Evolutionary conservation across 2,888 invertebrate genomes (phyloP), one percentile per base, ranked within the genome.

Genomic region (Chloroclystis v-ata): DNA sequence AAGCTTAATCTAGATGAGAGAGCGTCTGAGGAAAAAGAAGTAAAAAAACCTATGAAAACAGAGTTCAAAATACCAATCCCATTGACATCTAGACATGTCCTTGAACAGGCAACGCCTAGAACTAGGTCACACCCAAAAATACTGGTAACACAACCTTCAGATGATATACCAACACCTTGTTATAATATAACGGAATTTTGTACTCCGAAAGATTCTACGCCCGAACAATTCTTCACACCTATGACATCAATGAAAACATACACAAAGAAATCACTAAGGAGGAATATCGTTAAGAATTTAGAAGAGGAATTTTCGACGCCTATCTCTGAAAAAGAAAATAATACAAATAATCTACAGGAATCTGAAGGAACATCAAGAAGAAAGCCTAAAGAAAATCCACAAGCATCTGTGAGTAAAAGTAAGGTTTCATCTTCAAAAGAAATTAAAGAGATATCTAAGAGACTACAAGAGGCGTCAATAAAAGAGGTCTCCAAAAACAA

Each of bases 61-160:
- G 57, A 63, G 4, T 85, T 85, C 47, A 85, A 86, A 72, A 60
- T 84, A 10, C 86, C 86, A 0, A 72, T 69, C 0, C 81, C 78
- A 0, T 62, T 73, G 0, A 72, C 68, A 0, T 26, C 58, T 0
- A 78, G 72, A 43, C 72, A 77, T 0, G 60, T 66, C 0, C 20
- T 78, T 0, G 84, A 84, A 47, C 62, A 43, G 1, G 63, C 79
- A 0, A 84, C 85, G 0, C 85, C 85, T 0, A 54, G 67, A n/a
- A 56, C 63, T 0, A 59, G 57, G 0, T 20, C 56, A 0, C 67
- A 54, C 51, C 75, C 75, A 1, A 56, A 56, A 0, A 56, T 77
- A 8, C 7, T 62, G 0, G 12, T 76, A 0, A 69, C 69, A 0
- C 65, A 69, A 44, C 52, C 68, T 0, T 48, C 58, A 1, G 25